A percentile compares a stretch with the other conserved stretches of the same genome.
Evolutionary conservation across 2,113 vertebrate species (phyloP).

Genomic region (Phyllostomus hastatus): DNA sequence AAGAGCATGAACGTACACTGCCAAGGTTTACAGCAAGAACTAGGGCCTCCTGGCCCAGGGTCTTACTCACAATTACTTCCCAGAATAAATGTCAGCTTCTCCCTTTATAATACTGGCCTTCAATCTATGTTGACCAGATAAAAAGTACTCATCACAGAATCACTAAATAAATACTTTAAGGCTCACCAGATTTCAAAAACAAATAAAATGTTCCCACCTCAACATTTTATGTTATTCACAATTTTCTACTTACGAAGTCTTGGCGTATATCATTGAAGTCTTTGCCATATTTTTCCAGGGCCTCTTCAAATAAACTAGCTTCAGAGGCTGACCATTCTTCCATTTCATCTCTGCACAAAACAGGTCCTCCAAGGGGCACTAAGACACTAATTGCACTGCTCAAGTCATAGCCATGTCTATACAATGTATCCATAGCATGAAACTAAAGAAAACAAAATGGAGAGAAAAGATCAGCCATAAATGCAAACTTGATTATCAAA

Average conservation of each 20-base stretch:
- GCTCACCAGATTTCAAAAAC: not conserved
- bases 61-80: not conserved
- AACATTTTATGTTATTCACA: not conserved
- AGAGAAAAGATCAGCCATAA: not conserved
- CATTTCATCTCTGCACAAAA: conserved; percentile 98
- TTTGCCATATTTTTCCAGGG: conserved; percentile 97
- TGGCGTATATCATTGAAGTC: conserved; percentile 99
- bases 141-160: not conserved
- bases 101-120: not conserved
- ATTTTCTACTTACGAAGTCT: conserved; percentile 93
- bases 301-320: conserved; percentile 97
- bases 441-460: conserved; percentile 83
- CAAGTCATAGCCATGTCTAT: conserved; percentile 93
- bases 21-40: not conserved
- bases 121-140: not conserved
- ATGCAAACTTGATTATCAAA: not conserved
- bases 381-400: conserved; percentile 95
- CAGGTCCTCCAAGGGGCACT: conserved; percentile 95
- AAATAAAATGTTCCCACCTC: not conserved
- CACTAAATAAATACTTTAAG: not conserved
- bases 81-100: not conserved
- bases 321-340: conserved; percentile 99
- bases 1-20: not conserved
- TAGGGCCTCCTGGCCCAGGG: not conserved
- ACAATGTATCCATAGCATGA: conserved; percentile 97